Evolutionary conservation across 2,888 invertebrate species (phyloP), one percentile per base, ranked within the genome.

Genomic region (Crossocerus cetratus): DNA sequence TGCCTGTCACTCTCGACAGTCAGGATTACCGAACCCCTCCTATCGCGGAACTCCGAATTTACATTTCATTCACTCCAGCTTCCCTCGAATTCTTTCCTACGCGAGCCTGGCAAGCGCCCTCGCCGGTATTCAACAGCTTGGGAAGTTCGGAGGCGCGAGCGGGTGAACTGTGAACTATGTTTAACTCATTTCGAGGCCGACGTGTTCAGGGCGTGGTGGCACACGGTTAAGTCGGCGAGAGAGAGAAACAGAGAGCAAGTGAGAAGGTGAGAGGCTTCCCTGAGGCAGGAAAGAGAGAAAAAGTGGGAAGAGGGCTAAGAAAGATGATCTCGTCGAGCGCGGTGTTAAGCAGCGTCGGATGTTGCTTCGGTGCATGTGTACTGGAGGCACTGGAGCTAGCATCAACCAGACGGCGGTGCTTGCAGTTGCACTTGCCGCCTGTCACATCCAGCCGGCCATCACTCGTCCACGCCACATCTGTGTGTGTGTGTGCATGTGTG

Each of bases 361-460:
- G 63, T 44, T 44, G 20, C 55, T 20, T 59, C 63, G 60, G 42
- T 45, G 65, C 67, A 67, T 65, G 66, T 67, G 56, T 62, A 65
- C 61, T 21, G n/a, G n/a, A n/a, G n/a, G 56, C 32, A 32, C 32
- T 11, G 53, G 55, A 61, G 60, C 78, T 45, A 55, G 43, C 22
- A n/a, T 21, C 5, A 18, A 58, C 62, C 72, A 69, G 45, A 58
- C 69, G 61, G 49, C 68, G 66, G 18, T 22, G 67, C 58, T 60
- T 22, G 44, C 23, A 65, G 61, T 64, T 62, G 68, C 68, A 68
- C 53, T 21, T 56, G 57, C 54, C 43, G 54, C 32, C 77, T 72
- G 77, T 77, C 72, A 55, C 49, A 45, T 23, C 58, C 76, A 77
- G 69, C 55, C 64, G 56, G 69, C 64, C 78, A n/a, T 61, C 64